Conservation (phyloP, 2,888 invertebrate species). For the Drosophila paranaensis region DNA sequence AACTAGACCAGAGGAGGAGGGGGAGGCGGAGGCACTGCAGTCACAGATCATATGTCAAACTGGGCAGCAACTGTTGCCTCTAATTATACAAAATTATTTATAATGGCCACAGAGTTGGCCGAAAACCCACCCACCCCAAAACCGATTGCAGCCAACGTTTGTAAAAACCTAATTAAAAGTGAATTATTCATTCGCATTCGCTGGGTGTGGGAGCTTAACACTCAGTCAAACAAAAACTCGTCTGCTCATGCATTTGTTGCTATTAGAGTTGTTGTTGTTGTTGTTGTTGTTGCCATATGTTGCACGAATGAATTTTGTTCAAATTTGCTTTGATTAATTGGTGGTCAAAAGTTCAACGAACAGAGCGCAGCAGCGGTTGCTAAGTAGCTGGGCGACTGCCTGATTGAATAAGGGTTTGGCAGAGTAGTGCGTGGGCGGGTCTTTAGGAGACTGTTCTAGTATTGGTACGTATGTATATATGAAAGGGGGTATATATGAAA, state of each 20-base stretch:
- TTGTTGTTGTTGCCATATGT: constrained; percentile 67
- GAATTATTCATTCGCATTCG: constrained; percentile 77
- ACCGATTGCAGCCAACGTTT: constrained; percentile 40
- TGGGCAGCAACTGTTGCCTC: constrained; percentile 74
- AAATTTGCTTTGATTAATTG: constrained; percentile 77
- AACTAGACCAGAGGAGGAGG: not conserved
- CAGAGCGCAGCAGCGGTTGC: constrained; percentile 53
- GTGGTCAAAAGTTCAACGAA: constrained; percentile 78
- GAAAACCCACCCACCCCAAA: constrained; percentile 2
- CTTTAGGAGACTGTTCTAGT: not conserved
- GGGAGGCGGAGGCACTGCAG: not conserved
- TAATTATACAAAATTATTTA: constrained; percentile 79
- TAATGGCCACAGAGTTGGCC: constrained; percentile 53
- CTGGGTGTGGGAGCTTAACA: constrained; percentile 47
- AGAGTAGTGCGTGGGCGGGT: not conserved
- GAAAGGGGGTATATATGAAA: not conserved
- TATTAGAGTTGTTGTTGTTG: constrained; percentile 38
- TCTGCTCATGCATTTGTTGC: constrained; percentile 44
- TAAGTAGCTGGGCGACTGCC: constrained; percentile 41
- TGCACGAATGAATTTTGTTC: constrained; percentile 76
- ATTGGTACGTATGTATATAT: not conserved
- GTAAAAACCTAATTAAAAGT: constrained; percentile 80
- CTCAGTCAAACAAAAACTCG: constrained; percentile 63
- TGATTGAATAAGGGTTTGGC: not conserved
- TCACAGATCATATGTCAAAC: constrained; percentile 62